These are phyloP conservation scores for Ormyrus labotus DNA, from an alignment of 2,888 invertebrate genomes.

Conservation along the genomic window DNA sequence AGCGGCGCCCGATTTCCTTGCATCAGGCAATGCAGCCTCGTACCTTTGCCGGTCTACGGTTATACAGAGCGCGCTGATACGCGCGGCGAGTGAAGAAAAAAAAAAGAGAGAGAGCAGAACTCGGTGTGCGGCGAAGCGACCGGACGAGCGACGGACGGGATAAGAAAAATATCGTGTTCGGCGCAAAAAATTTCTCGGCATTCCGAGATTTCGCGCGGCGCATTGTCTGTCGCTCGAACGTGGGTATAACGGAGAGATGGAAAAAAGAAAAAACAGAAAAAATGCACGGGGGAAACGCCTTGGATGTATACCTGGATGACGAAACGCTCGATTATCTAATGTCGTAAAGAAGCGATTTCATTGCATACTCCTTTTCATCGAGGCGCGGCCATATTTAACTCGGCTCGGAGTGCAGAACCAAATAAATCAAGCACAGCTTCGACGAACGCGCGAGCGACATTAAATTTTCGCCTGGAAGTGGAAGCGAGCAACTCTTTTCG, in stretches of 20 bases:
- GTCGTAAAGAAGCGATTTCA: conserved; percentile 31
- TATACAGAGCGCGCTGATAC: too few species aligned
- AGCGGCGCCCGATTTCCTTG: too few species aligned
- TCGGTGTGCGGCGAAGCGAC: not conserved
- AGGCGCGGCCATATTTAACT: not conserved
- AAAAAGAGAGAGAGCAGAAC: not conserved
- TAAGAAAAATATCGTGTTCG: not conserved
- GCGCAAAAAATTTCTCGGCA: not conserved
- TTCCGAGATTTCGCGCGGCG: not conserved
- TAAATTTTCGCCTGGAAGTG: too few species aligned
- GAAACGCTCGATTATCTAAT: conserved; percentile 35
- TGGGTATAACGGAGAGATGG: conserved; percentile 11
- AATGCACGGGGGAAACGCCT: not conserved
- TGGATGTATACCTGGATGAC: conserved; percentile 6
- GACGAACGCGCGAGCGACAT: too few species aligned
- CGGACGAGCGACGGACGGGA: not conserved
- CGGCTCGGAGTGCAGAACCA: too few species aligned
- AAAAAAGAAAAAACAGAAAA: not conserved
- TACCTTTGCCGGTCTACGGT: too few species aligned
- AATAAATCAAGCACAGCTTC: too few species aligned
- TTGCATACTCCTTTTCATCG: conserved; percentile 8
- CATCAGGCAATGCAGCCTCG: too few species aligned
- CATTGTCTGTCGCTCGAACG: conserved; percentile 8
- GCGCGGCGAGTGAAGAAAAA: too few species aligned
- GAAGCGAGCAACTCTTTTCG: too few species aligned